Conservation (phyloP, 2,888 invertebrate genomes). For the Eretmocerus hayati region DNA sequence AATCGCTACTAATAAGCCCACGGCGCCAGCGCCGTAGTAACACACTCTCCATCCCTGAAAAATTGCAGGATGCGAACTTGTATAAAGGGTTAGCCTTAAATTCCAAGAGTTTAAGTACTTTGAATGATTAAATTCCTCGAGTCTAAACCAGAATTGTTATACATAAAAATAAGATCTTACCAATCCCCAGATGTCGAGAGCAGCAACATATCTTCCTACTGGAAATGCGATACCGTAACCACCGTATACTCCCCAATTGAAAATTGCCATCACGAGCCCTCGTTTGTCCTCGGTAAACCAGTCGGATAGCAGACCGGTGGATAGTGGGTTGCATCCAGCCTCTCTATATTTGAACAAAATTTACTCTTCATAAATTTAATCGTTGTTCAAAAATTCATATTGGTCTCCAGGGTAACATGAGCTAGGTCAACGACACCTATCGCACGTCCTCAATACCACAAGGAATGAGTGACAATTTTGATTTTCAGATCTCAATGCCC, state of each 20-base stretch:
- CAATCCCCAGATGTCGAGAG: slow-evolving; percentile 65
- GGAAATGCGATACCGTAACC: slow-evolving; percentile 91
- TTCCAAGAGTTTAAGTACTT: too few species aligned
- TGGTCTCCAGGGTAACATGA: too few species aligned
- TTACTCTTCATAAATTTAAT: too few species aligned
- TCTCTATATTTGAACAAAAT: too few species aligned
- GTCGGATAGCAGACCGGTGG: slow-evolving; percentile 76
- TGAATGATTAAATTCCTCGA: too few species aligned
- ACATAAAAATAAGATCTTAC: slow-evolving; percentile 46
- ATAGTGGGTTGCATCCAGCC: slow-evolving; percentile 80
- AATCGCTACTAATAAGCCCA: slow-evolving; percentile 64
- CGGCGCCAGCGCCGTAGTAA: slow-evolving; percentile 71
- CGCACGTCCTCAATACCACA: too few species aligned
- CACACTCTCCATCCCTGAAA: slow-evolving; percentile 76
- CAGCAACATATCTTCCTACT: slow-evolving; percentile 77
- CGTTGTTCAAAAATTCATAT: too few species aligned
- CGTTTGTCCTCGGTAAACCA: slow-evolving; percentile 74
- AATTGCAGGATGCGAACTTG: neutral
- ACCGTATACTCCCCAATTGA: slow-evolving; percentile 94
- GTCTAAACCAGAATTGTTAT: too few species aligned
- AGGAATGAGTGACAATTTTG: too few species aligned
- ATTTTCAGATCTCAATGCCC: too few species aligned
- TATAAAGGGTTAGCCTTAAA: too few species aligned
- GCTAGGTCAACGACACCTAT: too few species aligned
- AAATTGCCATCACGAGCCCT: slow-evolving; percentile 83